phyloP scores from a whole-genome alignment of 2,888 invertebrate genomes.

The Serripes groenlandicus region DNA sequence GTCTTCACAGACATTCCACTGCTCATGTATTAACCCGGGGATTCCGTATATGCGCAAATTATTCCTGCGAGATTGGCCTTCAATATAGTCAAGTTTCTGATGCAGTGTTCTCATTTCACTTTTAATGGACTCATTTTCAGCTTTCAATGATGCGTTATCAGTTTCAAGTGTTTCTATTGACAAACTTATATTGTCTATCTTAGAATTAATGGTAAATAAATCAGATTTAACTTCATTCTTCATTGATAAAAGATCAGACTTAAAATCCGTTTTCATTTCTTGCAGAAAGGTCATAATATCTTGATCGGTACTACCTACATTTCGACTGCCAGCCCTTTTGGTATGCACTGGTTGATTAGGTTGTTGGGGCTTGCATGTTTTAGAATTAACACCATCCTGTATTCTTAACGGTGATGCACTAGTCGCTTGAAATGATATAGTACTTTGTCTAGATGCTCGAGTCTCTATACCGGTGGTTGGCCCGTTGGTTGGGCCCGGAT shows the following conservation, averaged over 20 bases:
- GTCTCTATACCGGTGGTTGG: not conserved
- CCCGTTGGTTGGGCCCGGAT: too few relatives aligned
- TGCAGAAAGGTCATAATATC: slow-evolving; percentile 6
- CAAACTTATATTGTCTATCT: slow-evolving; percentile 4
- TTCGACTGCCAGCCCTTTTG: not conserved
- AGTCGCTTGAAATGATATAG: not conserved
- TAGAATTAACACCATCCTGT: not conserved
- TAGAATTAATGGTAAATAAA: not conserved
- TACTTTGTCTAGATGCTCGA: not conserved
- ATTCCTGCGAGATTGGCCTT: slow-evolving; percentile 22
- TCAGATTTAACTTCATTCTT: not conserved
- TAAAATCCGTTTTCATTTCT: slow-evolving; percentile 6
- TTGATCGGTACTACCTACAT: not conserved
- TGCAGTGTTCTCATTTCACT: not conserved
- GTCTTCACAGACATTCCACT: slow-evolving; percentile 13
- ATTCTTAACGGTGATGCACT: not conserved
- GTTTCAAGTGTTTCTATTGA: not conserved
- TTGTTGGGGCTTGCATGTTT: not conserved
- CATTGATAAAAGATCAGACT: not conserved
- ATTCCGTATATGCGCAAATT: slow-evolving; percentile 20
- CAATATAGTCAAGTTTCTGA: slow-evolving; percentile 14
- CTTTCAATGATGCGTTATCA: not conserved
- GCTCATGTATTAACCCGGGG: not conserved
- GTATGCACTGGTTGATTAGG: not conserved
- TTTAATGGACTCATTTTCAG: not conserved